Conservation (phyloP, 2,888 invertebrate genomes). For the Agrochola circellaris region DNA sequence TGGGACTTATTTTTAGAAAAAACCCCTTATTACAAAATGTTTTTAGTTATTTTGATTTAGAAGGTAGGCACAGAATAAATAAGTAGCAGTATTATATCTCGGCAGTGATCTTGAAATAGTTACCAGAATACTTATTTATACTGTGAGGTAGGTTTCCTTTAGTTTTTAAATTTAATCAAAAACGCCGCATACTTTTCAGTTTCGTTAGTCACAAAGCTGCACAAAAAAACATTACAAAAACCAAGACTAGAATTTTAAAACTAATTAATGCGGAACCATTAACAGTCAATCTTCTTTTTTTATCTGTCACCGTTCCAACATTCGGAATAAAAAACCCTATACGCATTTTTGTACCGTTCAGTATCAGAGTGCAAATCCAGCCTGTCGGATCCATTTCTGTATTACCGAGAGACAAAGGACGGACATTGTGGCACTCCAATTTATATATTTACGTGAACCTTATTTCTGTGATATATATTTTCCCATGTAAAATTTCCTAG, state of each 20-base stretch:
- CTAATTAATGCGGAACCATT: background rate
- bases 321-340: background rate
- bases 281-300: conserved; percentile 42
- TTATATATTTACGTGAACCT: background rate
- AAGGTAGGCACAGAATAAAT: background rate
- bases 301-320: background rate
- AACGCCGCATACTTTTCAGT: background rate
- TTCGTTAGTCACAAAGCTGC: too few relatives aligned
- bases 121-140: too few relatives aligned
- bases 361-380: conserved; percentile 27
- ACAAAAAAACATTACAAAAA: conserved; percentile 6
- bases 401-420: conserved; percentile 43
- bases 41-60: background rate
- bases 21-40: too few relatives aligned
- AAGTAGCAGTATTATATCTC: too few relatives aligned
- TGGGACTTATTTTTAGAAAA: too few relatives aligned
- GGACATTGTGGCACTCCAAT: conserved; percentile 2
- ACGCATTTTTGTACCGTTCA: conserved; percentile 5
- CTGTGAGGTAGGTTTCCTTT: background rate
- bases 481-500: too few relatives aligned
- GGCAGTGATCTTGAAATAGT: too few relatives aligned
- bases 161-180: background rate
- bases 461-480: too few relatives aligned
- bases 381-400: conserved; percentile 39
- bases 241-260: conserved; percentile 22